These are phyloP conservation scores for Drosophila melanosoma DNA, from an alignment of 2,888 invertebrate genomes.

Conservation along the genomic window DNA sequence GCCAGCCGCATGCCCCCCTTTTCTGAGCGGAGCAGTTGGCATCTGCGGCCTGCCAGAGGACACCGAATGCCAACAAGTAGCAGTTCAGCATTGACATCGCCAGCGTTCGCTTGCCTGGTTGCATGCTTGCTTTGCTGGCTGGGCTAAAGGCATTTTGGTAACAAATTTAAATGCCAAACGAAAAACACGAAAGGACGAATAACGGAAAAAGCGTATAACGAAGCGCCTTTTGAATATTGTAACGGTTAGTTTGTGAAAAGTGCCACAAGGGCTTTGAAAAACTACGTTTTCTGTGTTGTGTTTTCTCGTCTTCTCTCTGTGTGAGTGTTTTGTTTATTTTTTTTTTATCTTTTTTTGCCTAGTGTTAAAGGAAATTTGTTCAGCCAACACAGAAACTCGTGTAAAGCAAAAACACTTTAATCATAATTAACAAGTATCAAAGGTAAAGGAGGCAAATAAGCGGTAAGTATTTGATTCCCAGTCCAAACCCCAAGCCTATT, in stretches of 20 bases:
- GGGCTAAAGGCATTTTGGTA: background rate
- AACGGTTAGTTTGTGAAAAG: conserved; percentile 23
- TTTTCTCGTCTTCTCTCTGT: background rate
- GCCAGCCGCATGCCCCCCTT: background rate
- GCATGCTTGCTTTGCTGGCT: background rate
- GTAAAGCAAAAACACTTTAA: conserved; percentile 11
- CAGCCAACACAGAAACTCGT: background rate
- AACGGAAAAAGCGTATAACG: background rate
- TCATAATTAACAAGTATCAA: conserved; percentile 1
- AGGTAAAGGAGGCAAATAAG: conserved; percentile 1
- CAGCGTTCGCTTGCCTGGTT: conserved; percentile 67
- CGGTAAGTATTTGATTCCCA: conserved; percentile 21
- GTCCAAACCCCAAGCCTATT: background rate
- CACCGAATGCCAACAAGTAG: conserved; percentile 75
- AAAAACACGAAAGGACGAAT: conserved; percentile 4
- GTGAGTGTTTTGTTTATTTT: conserved; percentile 15
- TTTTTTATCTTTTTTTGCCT: background rate
- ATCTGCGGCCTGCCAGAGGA: conserved; percentile 60
- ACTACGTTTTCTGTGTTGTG: conserved; percentile 3
- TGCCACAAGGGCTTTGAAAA: conserved; percentile 6
- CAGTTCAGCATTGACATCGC: conserved; percentile 77
- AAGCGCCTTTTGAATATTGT: conserved; percentile 28
- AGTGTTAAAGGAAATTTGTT: background rate
- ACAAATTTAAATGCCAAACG: conserved; percentile 3
- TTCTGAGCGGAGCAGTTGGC: conserved; percentile 44